Percentiles rank a stretch among this genome's conserved stretches.
Conservation (phyloP, 2,888 invertebrate genomes). For the Sphaerophoria taeniata region DNA sequence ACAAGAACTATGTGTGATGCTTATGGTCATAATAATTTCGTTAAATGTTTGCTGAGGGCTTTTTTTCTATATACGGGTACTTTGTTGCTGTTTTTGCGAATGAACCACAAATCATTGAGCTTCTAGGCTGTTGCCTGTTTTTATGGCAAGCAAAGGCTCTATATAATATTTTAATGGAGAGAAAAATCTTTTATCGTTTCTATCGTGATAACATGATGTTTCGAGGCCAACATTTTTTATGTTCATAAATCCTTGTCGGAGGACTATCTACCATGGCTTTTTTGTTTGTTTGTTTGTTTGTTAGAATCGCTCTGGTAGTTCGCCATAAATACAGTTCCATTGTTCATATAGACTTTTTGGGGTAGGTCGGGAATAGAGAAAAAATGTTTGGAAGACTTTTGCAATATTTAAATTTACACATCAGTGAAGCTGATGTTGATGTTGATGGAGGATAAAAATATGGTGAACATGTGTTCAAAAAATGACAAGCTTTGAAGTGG, state of each 20-base stretch:
- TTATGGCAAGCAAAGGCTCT: background rate
- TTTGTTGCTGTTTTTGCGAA: background rate
- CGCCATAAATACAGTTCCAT: background rate
- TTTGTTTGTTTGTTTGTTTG: background rate
- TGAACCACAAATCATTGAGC: conserved; percentile 17
- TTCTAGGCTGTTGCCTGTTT: background rate
- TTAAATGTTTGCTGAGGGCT: background rate
- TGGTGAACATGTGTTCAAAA: too few relatives aligned
- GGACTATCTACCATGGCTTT: conserved; percentile 6
- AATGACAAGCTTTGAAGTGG: too few relatives aligned
- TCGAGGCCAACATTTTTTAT: conserved; percentile 25
- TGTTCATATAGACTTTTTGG: background rate
- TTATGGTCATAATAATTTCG: conserved; percentile 24
- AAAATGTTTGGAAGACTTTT: background rate
- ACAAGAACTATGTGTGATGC: background rate
- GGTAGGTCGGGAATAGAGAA: background rate
- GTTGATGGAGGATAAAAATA: background rate
- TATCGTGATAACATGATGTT: conserved; percentile 54
- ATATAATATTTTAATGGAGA: conserved; percentile 40
- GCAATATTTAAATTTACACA: conserved; percentile 26
- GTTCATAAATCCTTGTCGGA: conserved; percentile 47
- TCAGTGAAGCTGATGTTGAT: conserved; percentile 10
- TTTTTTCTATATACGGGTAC: background rate
- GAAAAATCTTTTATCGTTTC: conserved; percentile 53
- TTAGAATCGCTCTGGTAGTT: background rate